Percentiles rank a stretch among this genome's conserved stretches.
Evolutionary conservation across 2,113 vertebrate species (phyloP).

Genomic region (Chelonoidis abingdonii): DNA sequence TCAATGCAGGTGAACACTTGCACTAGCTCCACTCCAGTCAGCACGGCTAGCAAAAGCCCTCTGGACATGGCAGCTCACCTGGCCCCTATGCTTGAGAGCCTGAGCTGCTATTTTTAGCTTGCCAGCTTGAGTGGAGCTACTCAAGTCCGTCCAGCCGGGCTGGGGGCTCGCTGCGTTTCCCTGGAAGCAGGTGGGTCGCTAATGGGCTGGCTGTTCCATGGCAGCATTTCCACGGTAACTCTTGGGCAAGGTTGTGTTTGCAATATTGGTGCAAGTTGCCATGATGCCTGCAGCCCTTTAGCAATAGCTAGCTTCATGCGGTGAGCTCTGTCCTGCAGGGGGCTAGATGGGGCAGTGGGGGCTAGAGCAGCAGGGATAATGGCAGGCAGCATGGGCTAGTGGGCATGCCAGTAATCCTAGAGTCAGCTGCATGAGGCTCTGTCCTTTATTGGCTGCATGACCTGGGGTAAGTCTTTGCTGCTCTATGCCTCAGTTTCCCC

Average conservation of each 20-base stretch:
- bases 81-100: no score
- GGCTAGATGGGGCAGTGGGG: background rate
- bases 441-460: background rate
- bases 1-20: no score
- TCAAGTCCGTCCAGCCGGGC: no score
- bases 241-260: background rate
- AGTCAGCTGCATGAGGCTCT: background rate
- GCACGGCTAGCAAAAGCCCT: no score
- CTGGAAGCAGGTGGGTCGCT: background rate
- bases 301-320: background rate
- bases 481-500: background rate
- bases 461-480: background rate
- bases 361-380: background rate
- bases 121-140: no score
- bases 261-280: background rate
- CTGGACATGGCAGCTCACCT: no score
- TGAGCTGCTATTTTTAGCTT: no score
- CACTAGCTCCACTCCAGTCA: no score
- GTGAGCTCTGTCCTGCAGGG: background rate
- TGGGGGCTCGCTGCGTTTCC: background rate
- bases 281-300: background rate
- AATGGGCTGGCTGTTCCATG: no score
- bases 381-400: background rate
- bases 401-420: background rate
- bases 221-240: no score